A percentile compares a stretch with the other conserved stretches of the same genome.
These are phyloP conservation scores for Chelidonichthys spinosus DNA, from an alignment of 2,797 vertebrate genomes.

Conservation along the genomic window DNA sequence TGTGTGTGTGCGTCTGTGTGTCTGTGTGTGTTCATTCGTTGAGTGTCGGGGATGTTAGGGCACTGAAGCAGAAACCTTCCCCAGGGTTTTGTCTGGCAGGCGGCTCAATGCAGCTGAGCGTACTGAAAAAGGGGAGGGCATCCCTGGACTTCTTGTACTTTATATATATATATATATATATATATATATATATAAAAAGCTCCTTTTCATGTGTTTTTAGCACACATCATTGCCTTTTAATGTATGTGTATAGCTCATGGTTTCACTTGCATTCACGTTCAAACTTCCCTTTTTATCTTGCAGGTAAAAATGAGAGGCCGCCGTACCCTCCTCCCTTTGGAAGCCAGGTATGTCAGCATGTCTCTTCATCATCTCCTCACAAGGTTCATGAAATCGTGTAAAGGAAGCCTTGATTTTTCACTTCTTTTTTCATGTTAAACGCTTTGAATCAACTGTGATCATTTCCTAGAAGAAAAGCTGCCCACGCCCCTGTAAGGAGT, in stretches of 20 bases:
- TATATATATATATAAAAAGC: too few species aligned
- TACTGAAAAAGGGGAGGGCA: constrained; percentile 72
- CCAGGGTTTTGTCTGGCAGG: constrained; percentile 79
- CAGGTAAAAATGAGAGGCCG: constrained; percentile 94
- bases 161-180: too few species aligned
- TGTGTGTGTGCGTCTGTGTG: constrained; percentile 27
- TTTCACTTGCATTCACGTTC: constrained; percentile 19
- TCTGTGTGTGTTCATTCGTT: constrained; percentile 60
- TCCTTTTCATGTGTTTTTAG: constrained; percentile 62
- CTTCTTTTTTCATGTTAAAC: constrained; percentile 65
- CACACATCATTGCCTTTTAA: constrained; percentile 43
- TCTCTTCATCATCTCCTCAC: constrained; percentile 1
- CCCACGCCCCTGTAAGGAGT: constrained; percentile 14
- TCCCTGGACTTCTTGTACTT: constrained; percentile 75
- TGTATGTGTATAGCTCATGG: constrained; percentile 16
- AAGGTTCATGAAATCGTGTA: constrained; percentile 7
- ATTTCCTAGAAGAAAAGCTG: constrained; percentile 57
- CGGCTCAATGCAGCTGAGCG: constrained; percentile 78
- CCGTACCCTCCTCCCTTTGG: constrained; percentile 89
- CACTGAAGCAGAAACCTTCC: constrained; percentile 81
- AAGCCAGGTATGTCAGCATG: constrained; percentile 83
- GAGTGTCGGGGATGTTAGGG: constrained; percentile 79
- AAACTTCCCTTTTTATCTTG: constrained; percentile 33
- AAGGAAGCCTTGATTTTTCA: constrained; percentile 58
- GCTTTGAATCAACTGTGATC: constrained; percentile 53